Percentiles rank a stretch among this genome's conserved stretches.
Conservation (phyloP, 92 coral and sea anemone species). For the Palythoa heliodiscus region DNA sequence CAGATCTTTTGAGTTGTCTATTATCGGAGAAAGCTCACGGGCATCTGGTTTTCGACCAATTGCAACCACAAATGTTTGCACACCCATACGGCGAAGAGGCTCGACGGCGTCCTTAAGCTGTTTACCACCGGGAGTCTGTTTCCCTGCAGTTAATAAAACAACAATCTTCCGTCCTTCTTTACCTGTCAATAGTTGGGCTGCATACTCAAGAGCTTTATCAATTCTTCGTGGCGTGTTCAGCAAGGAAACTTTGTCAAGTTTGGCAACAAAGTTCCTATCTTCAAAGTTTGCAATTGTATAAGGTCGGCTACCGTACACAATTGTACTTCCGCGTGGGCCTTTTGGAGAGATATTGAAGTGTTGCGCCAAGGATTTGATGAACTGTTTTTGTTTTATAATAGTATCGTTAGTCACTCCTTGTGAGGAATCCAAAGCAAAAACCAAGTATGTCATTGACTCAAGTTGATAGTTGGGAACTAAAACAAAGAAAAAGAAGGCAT, state of each 20-base stretch:
- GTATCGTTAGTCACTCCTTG: constrained; percentile 38
- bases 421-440: constrained; percentile 49
- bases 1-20: constrained; percentile 18
- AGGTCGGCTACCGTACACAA: constrained; percentile 46
- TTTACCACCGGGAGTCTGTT: constrained; percentile 46
- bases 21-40: constrained; percentile 4
- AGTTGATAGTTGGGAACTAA: not conserved
- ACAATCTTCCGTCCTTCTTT: constrained; percentile 40
- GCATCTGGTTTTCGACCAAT: constrained; percentile 40
- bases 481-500: not conserved
- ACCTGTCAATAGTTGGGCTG: constrained; percentile 19
- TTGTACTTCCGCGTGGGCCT: constrained; percentile 42
- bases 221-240: constrained; percentile 18
- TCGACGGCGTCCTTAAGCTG: constrained; percentile 49
- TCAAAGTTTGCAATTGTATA: constrained; percentile 26
- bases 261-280: constrained; percentile 6
- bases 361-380: constrained; percentile 42
- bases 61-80: constrained; percentile 51
- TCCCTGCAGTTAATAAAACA: constrained; percentile 44
- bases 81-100: constrained; percentile 44
- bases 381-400: constrained; percentile 34
- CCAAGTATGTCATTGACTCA: not conserved
- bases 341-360: constrained; percentile 39
- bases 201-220: constrained; percentile 47
- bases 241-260: constrained; percentile 13